phyloP scores from a whole-genome alignment of 2,888 invertebrate species.

The Meteorus colon region DNA sequence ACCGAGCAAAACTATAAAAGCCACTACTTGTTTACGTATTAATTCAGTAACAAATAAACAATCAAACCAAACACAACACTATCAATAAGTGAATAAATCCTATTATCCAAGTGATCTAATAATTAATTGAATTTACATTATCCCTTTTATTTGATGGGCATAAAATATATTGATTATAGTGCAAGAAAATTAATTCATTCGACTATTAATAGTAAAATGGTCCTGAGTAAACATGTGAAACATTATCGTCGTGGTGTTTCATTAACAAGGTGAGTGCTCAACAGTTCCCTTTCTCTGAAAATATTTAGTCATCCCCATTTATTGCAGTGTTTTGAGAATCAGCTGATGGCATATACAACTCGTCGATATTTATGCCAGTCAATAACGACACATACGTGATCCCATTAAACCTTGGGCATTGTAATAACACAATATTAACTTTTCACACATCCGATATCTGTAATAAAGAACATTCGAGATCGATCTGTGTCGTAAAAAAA shows the following conservation, averaged over 20 bases:
- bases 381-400: neutral
- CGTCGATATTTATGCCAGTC: neutral
- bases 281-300: slow-evolving; percentile 22
- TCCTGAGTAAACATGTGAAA: slow-evolving; percentile 68
- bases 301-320: slow-evolving; percentile 36
- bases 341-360: neutral
- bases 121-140: neutral
- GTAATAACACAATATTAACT: neutral
- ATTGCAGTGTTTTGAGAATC: neutral
- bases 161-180: slow-evolving; percentile 17
- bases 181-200: slow-evolving; percentile 29
- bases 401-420: neutral
- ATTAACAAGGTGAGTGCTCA: slow-evolving; percentile 59
- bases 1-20: slow-evolving; percentile 56
- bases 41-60: slow-evolving; percentile 54
- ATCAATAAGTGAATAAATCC: neutral
- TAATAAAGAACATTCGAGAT: slow-evolving; percentile 21
- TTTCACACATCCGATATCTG: neutral
- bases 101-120: neutral
- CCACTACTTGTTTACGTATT: slow-evolving; percentile 1
- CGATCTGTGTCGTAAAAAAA: neutral
- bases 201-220: slow-evolving; percentile 57
- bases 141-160: neutral
- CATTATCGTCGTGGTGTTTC: slow-evolving; percentile 66
- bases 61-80: slow-evolving; percentile 40